These are phyloP conservation scores for Dendrolimus punctatus DNA, from an alignment of 1,140 invertebrate species.

Conservation along the genomic window DNA sequence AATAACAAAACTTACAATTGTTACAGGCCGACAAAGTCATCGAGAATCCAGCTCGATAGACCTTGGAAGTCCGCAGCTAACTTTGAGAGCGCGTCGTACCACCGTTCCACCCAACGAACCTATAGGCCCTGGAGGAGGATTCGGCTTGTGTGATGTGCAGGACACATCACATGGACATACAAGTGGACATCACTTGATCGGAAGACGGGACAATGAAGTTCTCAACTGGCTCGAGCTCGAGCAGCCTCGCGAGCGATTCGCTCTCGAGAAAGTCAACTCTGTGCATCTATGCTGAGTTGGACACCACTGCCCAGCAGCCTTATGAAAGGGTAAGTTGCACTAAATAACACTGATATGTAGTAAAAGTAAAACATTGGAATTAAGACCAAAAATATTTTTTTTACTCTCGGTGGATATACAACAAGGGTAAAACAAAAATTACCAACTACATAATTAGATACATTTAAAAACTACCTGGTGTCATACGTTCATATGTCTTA, in stretches of 20 bases:
- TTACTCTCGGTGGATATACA: too few species aligned
- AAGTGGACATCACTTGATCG: conserved; percentile 59
- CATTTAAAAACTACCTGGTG: too few species aligned
- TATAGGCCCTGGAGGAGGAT: background rate
- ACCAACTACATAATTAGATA: too few species aligned
- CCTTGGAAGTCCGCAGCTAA: conserved; percentile 23
- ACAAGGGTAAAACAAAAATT: too few species aligned
- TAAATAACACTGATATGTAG: background rate
- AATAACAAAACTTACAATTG: too few species aligned
- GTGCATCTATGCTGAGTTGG: conserved; percentile 70
- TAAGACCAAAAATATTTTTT: too few species aligned
- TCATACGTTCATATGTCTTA: too few species aligned
- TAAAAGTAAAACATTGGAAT: background rate
- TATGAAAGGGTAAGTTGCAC: conserved; percentile 51
- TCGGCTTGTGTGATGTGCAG: conserved; percentile 55
- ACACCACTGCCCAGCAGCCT: conserved; percentile 38
- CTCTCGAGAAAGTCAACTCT: conserved; percentile 72
- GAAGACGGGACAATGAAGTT: conserved; percentile 65
- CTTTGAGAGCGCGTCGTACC: conserved; percentile 22
- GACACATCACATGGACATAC: conserved; percentile 50
- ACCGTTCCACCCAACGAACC: too few species aligned
- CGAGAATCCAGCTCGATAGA: conserved; percentile 14
- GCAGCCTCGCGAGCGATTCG: conserved; percentile 70
- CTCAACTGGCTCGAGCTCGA: conserved; percentile 69
- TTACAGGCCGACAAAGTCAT: conserved; percentile 38